Percentiles rank a stretch among this genome's conserved stretches.
These are phyloP conservation scores for Irena cyanogastra DNA, from an alignment of 2,113 vertebrate genomes.

Conservation along the genomic window DNA sequence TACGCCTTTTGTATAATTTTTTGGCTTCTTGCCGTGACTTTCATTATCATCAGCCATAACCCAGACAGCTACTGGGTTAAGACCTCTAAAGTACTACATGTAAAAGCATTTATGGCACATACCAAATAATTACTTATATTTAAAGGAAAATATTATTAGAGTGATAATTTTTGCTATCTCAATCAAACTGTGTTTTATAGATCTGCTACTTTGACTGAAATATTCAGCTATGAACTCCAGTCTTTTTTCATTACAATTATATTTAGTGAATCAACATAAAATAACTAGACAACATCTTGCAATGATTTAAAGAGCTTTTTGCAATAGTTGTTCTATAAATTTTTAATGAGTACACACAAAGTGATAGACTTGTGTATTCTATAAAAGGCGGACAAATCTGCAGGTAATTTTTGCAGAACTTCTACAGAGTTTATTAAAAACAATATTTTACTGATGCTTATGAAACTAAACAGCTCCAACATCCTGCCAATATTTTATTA, in stretches of 20 bases:
- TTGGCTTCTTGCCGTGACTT: neutral
- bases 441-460: slow-evolving; percentile 43
- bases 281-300: slow-evolving; percentile 5
- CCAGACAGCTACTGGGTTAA: neutral
- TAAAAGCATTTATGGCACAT: neutral
- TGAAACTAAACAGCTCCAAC: neutral
- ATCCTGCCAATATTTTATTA: neutral
- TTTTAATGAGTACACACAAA: slow-evolving; percentile 58
- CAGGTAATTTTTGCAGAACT: slow-evolving; percentile 11
- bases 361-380: neutral
- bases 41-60: neutral
- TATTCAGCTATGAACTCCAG: neutral
- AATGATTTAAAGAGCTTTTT: slow-evolving; percentile 58
- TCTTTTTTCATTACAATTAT: neutral
- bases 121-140: neutral
- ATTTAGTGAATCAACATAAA: slow-evolving; percentile 36
- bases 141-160: neutral
- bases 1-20: neutral
- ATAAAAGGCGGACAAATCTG: slow-evolving; percentile 3
- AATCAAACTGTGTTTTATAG: neutral
- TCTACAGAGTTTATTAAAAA: slow-evolving; percentile 55
- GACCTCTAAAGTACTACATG: neutral
- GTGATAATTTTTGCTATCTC: neutral
- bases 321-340: slow-evolving; percentile 43
- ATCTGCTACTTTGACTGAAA: neutral